Conservation (phyloP, 1,140 invertebrate species). For the Melanaphis sacchari region DNA sequence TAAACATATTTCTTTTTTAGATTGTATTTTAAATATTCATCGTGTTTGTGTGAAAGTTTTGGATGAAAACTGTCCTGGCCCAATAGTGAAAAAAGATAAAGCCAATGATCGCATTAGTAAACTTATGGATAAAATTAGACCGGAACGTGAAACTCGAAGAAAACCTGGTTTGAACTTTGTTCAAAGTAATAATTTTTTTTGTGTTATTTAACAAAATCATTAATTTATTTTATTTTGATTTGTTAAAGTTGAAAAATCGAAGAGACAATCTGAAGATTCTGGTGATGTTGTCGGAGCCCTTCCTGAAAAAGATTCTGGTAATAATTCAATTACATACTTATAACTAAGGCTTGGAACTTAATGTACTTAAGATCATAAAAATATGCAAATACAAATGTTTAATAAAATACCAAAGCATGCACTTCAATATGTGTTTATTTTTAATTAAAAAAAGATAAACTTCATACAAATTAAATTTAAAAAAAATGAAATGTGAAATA, state of each 20-base stretch:
- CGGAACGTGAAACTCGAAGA: conserved; percentile 66
- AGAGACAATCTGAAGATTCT: conserved; percentile 35
- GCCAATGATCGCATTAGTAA: conserved; percentile 74
- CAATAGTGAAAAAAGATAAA: conserved; percentile 74
- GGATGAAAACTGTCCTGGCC: conserved; percentile 85
- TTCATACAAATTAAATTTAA: no score
- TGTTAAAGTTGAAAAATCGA: conserved; percentile 35
- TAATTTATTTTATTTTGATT: not conserved
- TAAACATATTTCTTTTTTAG: conserved; percentile 66
- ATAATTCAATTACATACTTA: not conserved
- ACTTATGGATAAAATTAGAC: conserved; percentile 77
- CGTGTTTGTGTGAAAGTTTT: conserved; percentile 81
- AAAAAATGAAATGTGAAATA: no score
- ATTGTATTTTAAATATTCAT: conserved; percentile 89
- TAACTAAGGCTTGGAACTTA: no score
- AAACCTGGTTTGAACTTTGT: conserved; percentile 67
- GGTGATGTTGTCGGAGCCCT: not conserved
- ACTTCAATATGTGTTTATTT: no score
- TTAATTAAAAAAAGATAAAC: no score
- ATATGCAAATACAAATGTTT: no score
- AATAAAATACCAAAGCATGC: no score
- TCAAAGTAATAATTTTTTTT: conserved; percentile 64
- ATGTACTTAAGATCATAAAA: no score
- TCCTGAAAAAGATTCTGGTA: conserved; percentile 44
- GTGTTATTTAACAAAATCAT: not conserved